Evolutionary conservation across 2,888 invertebrate species (phyloP), one percentile per base, ranked within the genome.

Genomic region (Agrilus cyanescens): DNA sequence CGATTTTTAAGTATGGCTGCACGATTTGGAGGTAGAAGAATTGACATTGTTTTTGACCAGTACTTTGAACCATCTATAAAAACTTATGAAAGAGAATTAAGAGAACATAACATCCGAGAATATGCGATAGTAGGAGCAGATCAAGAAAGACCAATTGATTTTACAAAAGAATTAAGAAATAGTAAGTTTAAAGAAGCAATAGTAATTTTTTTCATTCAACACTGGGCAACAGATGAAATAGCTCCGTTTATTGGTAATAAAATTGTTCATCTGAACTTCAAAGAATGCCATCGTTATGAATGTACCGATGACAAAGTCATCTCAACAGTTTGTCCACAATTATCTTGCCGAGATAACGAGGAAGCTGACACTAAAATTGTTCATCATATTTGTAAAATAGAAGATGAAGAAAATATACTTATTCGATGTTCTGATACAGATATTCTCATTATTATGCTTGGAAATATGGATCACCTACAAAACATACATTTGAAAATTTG

Each of bases 1-100:
- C 36, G 37, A 14, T 34, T 48, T 20, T 25, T 48, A 3, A 31
- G 29, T 15, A 33, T 12, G 36, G 25, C 37, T 15, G 41, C 40
- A 14, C 33, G 33, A 20, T 14, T 12, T 13, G 30, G 25, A 32
- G 42, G 44, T 13, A n/a, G 35, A 20, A 25, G 37, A 32, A 42
- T 53, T 35, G 25, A 50, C 20, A 32, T 49, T n/a, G 37, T 49
- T 10, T 51, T 51, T 36, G 48, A 50, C 34, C 35, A 18, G 3
- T 51, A 47, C 34, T 37, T 34, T 5, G 46, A 46, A 36, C 43
- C 38, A 25, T 12, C 12, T 10, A 43, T 43, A 10, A 38, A 43
- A 38, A 48, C 46, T 35, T 41, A 40, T 10, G 51, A 50, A 38
- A 43, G 41, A 16, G 12, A 30, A 12, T 25, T 13, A 33, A 43